Evolutionary conservation across 2,113 vertebrate genomes (phyloP).

Genomic region (Hymenochirus boettgeri): DNA sequence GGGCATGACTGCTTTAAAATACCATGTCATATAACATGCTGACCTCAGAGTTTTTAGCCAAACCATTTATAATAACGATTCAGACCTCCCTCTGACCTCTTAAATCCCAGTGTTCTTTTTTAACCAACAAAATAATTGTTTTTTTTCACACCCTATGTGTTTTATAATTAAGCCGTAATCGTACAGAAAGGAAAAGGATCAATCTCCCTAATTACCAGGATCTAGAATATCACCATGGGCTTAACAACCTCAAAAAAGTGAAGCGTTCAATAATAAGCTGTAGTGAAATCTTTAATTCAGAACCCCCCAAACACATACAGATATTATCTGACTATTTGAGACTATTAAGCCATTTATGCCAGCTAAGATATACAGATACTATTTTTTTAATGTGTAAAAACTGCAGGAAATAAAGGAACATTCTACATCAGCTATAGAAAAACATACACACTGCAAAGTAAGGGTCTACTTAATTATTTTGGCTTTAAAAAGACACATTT

Average conservation of each 20-base stretch:
- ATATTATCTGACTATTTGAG: too few species aligned
- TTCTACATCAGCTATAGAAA: too few species aligned
- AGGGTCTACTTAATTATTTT: too few species aligned
- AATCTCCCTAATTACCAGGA: conserved; percentile 43
- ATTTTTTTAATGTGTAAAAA: too few species aligned
- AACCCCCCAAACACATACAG: background rate
- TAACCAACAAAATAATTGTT: conserved; percentile 46
- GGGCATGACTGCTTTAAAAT: background rate
- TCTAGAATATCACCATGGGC: conserved; percentile 38
- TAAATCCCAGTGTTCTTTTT: conserved; percentile 41
- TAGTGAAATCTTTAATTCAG: conserved; percentile 25
- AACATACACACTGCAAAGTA: too few species aligned
- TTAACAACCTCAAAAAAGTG: conserved; percentile 37
- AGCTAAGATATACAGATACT: too few species aligned
- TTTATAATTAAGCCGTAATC: conserved; percentile 46
- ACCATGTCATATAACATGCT: conserved; percentile 7
- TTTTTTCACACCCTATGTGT: conserved; percentile 32
- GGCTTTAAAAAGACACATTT: too few species aligned
- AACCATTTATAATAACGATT: conserved; percentile 33
- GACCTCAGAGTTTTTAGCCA: conserved; percentile 17
- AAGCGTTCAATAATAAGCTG: conserved; percentile 26
- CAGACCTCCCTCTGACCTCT: conserved; percentile 39
- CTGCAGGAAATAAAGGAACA: too few species aligned
- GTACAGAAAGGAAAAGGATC: conserved; percentile 45
- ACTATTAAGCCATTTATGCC: too few species aligned